Base-by-base conservation (phyloP, 2,113 vertebrate genomes). In the Hyperoodon ampullatus region DNA sequence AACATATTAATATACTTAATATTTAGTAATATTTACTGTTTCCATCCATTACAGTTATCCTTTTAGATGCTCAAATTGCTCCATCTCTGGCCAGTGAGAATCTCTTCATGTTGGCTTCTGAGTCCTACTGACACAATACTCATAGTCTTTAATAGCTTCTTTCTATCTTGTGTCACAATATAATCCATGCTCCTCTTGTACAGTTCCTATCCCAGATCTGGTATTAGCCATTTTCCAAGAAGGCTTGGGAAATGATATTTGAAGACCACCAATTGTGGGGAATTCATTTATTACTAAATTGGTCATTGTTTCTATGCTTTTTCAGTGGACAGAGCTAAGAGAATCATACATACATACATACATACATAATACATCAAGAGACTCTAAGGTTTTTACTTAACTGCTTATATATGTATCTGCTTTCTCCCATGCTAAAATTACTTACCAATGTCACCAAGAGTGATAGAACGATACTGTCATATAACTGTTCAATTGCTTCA, bases 91-190 rank as follows among this genome's bases (percentile, higher is more conserved):
- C 60, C 50, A 89, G 21, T 53, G 23, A 50, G 7, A 90, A 30
- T 88, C 16, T 92, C 26, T 89, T 95, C 61, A 63, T 81, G 6
- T 72, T 96, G 47, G 85, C n/a, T 92, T n/a, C 53, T 95, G n/a
- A 74, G n/a, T 74, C 83, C 60, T 75, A 23, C 33, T 50, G 30
- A 66, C 42, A 93, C 30, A 89, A 33, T 28, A 75, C 23, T 95
- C 42, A 0, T 86, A 50, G 33, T 86, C 23, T 92, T 94, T 86
- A 50, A 50, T 86, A 80, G 44, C 47, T 95, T 95, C 68, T n/a
- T 94, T 90, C 66, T 96, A 19, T 93, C 30, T 91, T 96, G 10
- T 84, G 44, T 92, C 47, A 92, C 35, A 91, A 16, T 84, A 80
- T 50, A 65, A n/a, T 82, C 21, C 12, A 88, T 47, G 53, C 35